These are phyloP conservation scores for Actinernus sp. DNA, from an alignment of 92 coral and sea anemone species.

Conservation along the genomic window DNA sequence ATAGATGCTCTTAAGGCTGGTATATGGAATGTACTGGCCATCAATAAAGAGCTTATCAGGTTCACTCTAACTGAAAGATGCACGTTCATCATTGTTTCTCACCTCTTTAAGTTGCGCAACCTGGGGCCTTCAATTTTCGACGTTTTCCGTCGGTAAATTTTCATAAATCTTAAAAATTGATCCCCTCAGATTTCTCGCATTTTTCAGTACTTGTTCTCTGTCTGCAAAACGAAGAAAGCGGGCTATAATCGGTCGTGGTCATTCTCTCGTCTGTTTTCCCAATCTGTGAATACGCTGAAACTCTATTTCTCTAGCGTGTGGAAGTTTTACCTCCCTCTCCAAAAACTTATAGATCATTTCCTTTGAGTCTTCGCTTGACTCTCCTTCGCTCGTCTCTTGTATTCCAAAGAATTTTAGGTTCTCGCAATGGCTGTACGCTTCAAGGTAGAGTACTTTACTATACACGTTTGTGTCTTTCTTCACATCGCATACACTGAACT, in stretches of 20 bases:
- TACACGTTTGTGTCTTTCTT: not conserved
- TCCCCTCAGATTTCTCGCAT: not conserved
- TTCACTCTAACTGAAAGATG: not conserved
- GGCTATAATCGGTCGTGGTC: not conserved
- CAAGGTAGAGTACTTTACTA: not conserved
- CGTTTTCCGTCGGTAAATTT: not conserved
- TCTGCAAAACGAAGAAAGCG: not conserved
- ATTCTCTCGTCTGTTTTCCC: not conserved
- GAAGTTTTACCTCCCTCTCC: not conserved
- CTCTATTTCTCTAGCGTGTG: not conserved
- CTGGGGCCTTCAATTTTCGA: not conserved
- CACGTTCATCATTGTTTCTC: not conserved
- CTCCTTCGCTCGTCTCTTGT: not conserved
- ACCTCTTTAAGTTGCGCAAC: not conserved
- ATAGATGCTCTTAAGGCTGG: no score
- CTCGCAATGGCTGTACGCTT: slow-evolving; percentile 2
- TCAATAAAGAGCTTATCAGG: not conserved
- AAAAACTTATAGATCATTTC: not conserved
- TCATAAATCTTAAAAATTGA: not conserved
- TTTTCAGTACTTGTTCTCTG: not conserved
- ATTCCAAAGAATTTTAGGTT: slow-evolving; percentile 1
- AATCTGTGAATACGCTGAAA: slow-evolving; percentile 3
- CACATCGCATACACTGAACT: no score
- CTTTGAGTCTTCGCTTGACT: not conserved
- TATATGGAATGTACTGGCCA: no score